A percentile compares a stretch with the other conserved stretches of the same genome.
Conservation (phyloP, 1,140 invertebrate species). For the Pararge aegeria region DNA sequence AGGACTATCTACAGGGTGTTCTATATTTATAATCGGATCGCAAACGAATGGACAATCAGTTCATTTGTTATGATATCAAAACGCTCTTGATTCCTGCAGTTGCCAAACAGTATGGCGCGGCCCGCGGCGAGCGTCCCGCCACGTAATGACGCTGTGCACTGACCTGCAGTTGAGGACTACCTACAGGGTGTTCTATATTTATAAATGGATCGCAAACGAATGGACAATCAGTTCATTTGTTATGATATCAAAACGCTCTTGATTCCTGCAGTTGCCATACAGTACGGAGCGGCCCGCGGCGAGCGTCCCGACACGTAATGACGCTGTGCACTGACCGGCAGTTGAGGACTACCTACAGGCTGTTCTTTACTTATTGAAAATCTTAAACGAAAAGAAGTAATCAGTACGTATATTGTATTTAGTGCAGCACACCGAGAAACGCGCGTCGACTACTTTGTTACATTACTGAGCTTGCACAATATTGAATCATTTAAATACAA, state of each 20-base stretch:
- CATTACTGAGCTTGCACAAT: neutral
- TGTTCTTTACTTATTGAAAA: neutral
- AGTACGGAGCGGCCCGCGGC: slow-evolving; percentile 2
- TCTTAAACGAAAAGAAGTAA: neutral
- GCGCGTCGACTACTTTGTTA: neutral
- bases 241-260: neutral
- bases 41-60: neutral
- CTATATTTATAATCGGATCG: neutral
- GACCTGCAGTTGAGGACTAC: neutral
- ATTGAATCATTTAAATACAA: too few relatives aligned
- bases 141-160: neutral
- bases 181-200: neutral
- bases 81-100: neutral
- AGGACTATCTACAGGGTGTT: neutral
- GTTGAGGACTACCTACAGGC: neutral
- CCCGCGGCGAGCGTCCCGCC: slow-evolving; percentile 3
- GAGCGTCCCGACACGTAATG: slow-evolving; percentile 9
- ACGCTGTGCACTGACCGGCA: slow-evolving; percentile 10
- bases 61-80: neutral
- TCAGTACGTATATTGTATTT: too few relatives aligned
- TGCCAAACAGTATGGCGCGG: neutral
- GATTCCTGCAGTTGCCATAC: slow-evolving; percentile 8
- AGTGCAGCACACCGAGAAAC: neutral
- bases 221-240: slow-evolving; percentile 3
- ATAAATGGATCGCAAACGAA: neutral